A percentile compares a stretch with the other conserved stretches of the same genome.
phyloP scores from a whole-genome alignment of 2,113 vertebrate species.

The Odocoileus hemionus region DNA sequence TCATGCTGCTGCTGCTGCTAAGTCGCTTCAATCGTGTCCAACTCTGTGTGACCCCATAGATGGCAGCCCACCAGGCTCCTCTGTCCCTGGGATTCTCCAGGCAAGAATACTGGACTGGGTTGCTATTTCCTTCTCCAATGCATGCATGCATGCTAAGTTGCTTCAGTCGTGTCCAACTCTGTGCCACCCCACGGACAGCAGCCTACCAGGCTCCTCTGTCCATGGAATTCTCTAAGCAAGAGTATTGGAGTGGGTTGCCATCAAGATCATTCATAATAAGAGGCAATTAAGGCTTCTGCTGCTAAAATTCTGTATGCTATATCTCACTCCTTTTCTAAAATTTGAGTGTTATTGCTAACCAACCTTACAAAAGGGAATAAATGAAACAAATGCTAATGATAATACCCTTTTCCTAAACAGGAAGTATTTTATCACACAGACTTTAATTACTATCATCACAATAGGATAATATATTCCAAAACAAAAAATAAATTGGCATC shows the following conservation, averaged over 20 bases:
- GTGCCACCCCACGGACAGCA: background rate
- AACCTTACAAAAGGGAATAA: background rate
- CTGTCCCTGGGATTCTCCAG: background rate
- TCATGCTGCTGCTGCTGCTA: background rate
- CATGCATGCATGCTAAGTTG: background rate
- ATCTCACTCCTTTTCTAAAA: background rate
- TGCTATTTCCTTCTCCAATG: background rate
- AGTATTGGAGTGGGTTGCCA: background rate
- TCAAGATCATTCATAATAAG: background rate
- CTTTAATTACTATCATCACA: constrained; percentile 20
- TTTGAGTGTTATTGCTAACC: background rate
- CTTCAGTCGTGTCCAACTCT: background rate
- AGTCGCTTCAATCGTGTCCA: background rate
- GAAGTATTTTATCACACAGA: constrained; percentile 11
- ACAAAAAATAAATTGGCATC: background rate
- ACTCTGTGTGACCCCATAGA: background rate
- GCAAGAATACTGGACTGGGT: background rate
- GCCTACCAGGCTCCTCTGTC: background rate
- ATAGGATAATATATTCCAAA: constrained; percentile 29
- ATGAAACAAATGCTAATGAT: background rate
- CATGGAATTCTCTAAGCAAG: background rate
- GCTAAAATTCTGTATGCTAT: background rate
- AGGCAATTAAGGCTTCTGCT: background rate
- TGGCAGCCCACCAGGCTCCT: background rate
- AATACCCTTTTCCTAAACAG: constrained; percentile 21